Conservation (phyloP, 2,888 invertebrate genomes). For the Orthosia gothica region DNA sequence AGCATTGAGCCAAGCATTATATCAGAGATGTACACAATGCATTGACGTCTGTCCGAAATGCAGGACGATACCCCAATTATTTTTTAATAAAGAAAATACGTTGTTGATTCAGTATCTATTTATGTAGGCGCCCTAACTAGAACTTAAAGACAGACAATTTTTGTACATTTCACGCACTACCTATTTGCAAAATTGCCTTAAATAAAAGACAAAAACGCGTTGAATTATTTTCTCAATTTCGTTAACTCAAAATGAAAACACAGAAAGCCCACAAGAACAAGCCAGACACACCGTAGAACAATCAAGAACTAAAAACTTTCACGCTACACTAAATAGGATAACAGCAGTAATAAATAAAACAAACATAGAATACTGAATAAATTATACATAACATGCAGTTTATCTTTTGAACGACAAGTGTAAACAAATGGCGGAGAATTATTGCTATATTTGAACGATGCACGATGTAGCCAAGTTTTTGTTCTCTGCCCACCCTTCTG, state of each 20-base stretch:
- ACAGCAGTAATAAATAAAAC: slow-evolving; percentile 61
- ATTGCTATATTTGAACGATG: slow-evolving; percentile 48
- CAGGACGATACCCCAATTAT: too few species aligned
- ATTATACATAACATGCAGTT: slow-evolving; percentile 64
- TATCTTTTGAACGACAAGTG: slow-evolving; percentile 67
- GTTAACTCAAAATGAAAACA: neutral
- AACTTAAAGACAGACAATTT: too few species aligned
- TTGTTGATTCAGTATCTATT: too few species aligned
- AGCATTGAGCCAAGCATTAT: too few species aligned
- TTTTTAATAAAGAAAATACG: too few species aligned
- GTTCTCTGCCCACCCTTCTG: slow-evolving; percentile 55
- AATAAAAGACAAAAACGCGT: slow-evolving; percentile 30
- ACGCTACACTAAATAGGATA: slow-evolving; percentile 56
- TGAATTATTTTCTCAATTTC: neutral
- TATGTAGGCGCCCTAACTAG: too few species aligned
- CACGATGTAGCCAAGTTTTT: slow-evolving; percentile 50
- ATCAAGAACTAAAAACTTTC: slow-evolving; percentile 51
- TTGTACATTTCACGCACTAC: neutral
- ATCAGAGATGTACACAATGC: too few species aligned
- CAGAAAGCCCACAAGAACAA: slow-evolving; percentile 5
- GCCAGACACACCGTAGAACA: neutral
- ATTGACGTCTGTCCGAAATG: too few species aligned
- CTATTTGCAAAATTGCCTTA: neutral
- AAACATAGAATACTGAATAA: slow-evolving; percentile 67
- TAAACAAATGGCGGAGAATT: slow-evolving; percentile 67